A percentile compares a stretch with the other conserved stretches of the same genome.
Evolutionary conservation across 2,113 vertebrate species (phyloP).

Genomic region (Rostratula benghalensis): DNA sequence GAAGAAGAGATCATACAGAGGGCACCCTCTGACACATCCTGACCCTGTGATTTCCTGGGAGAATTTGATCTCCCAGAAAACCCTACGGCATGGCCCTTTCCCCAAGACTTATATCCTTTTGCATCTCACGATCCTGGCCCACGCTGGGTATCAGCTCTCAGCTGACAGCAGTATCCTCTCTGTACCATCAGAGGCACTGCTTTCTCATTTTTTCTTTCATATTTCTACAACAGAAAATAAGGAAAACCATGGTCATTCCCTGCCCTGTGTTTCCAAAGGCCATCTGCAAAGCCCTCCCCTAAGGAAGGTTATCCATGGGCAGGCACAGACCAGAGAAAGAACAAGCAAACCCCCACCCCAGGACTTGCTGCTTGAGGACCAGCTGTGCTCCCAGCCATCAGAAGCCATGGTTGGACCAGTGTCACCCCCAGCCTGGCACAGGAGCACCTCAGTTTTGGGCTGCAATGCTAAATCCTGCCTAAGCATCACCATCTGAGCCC

Average conservation of each 20-base stretch:
- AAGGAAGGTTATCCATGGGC: rapidly evolving
- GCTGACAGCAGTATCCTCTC: not conserved
- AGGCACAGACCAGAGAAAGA: not conserved
- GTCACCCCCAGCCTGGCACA: not conserved
- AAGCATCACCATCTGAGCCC: not conserved
- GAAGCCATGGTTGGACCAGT: rapidly evolving
- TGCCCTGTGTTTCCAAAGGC: not conserved
- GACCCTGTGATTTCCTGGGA: not conserved
- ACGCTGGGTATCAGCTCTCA: not conserved
- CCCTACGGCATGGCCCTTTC: rapidly evolving
- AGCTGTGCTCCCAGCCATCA: not conserved
- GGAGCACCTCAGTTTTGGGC: not conserved
- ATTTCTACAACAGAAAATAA: not conserved
- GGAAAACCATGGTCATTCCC: not conserved
- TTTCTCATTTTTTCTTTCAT: not conserved
- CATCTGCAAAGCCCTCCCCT: not conserved
- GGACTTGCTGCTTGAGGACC: no score
- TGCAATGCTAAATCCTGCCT: not conserved
- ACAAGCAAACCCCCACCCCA: not conserved
- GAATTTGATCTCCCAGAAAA: not conserved
- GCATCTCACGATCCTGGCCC: not conserved
- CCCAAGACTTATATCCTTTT: rapidly evolving
- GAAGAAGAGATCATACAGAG: not conserved
- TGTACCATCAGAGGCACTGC: rapidly evolving
- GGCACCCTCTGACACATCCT: not conserved